These are phyloP conservation scores for Xanthorhoe spadicearia DNA, from an alignment of 2,888 invertebrate species.

Conservation along the genomic window DNA sequence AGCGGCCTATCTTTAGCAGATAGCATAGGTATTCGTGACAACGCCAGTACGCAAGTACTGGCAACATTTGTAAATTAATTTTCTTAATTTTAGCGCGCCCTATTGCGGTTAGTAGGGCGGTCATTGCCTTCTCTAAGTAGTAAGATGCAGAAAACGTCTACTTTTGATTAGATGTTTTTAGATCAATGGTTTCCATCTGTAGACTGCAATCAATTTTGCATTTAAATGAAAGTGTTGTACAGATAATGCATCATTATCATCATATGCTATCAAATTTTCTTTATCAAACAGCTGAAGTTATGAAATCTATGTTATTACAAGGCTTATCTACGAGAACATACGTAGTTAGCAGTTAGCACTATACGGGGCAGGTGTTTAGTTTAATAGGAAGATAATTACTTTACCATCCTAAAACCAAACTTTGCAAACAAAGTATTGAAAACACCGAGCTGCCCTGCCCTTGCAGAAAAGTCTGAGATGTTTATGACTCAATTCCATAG, in stretches of 20 bases:
- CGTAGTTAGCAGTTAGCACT: not conserved
- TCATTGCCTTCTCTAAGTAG: constrained; percentile 59
- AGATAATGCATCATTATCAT: not conserved
- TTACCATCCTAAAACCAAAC: not conserved
- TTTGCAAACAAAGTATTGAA: not conserved
- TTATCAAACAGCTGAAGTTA: not conserved
- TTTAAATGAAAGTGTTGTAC: not conserved
- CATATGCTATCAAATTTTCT: not conserved
- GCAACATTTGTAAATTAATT: constrained; percentile 30
- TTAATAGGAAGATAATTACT: not conserved
- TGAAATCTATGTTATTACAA: not conserved
- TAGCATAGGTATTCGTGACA: constrained; percentile 29
- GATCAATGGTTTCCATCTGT: no score
- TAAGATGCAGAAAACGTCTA: constrained; percentile 24
- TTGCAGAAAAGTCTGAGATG: no score
- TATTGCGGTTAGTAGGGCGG: constrained; percentile 72
- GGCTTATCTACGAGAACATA: not conserved
- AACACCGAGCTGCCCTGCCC: not conserved
- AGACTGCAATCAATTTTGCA: no score
- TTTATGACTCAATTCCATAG: not conserved
- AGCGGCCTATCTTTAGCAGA: constrained; percentile 36
- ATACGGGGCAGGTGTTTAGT: not conserved
- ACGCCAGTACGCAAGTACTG: constrained; percentile 45
- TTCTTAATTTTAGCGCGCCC: constrained; percentile 58
- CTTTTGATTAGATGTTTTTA: not conserved